These are phyloP conservation scores for Elysia crispata DNA, from an alignment of 2,888 invertebrate genomes.

Conservation along the genomic window DNA sequence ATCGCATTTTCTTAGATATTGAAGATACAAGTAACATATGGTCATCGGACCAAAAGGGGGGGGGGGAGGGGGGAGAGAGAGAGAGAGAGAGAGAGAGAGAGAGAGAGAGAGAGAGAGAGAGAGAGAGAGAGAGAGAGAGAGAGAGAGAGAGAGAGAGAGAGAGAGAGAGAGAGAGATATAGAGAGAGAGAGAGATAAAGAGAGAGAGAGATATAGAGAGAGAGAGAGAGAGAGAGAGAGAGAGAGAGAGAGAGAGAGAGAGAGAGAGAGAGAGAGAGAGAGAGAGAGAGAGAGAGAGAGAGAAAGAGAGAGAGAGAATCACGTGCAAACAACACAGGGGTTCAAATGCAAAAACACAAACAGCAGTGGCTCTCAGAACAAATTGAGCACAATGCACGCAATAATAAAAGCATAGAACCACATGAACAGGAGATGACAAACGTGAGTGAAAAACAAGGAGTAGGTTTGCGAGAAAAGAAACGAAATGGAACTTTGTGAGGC, in stretches of 20 bases:
- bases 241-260: constrained; percentile 33
- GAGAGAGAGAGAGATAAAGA: neutral
- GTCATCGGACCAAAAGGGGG: neutral
- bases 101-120: constrained; percentile 26
- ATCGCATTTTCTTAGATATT: no score
- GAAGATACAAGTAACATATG: neutral
- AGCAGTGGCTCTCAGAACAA: no score
- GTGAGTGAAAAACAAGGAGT: no score
- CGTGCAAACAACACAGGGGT: no score
- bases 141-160: neutral
- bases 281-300: constrained; percentile 21
- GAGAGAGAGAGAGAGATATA: constrained; percentile 30
- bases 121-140: neutral
- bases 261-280: constrained; percentile 23
- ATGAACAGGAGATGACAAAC: no score
- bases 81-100: constrained; percentile 11
- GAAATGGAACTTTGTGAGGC: no score
- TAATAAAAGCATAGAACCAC: no score
- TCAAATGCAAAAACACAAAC: no score
- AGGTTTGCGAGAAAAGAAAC: no score
- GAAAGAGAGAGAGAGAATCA: neutral
- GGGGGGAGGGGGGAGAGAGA: neutral
- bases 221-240: neutral
- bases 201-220: neutral
- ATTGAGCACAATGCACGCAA: no score